Conservation (phyloP, 2,888 invertebrate species). For the Pachycephus smyrnensis region DNA sequence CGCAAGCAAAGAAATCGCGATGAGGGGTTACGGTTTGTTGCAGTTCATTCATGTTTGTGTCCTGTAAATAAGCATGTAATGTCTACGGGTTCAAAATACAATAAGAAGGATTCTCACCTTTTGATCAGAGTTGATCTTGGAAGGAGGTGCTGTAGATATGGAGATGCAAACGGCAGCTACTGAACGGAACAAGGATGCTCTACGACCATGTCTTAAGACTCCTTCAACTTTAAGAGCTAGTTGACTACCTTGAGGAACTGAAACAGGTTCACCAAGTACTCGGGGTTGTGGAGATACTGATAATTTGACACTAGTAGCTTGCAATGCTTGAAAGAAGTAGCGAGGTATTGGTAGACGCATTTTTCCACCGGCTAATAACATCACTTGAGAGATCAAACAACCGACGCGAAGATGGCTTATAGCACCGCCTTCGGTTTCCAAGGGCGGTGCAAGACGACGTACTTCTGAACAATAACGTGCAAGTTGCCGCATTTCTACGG, state of each 20-base stretch:
- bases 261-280: slow-evolving; percentile 84
- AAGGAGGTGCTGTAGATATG: slow-evolving; percentile 71
- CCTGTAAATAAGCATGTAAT: slow-evolving; percentile 48
- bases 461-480: slow-evolving; percentile 58
- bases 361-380: slow-evolving; percentile 68
- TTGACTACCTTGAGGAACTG: slow-evolving; percentile 85
- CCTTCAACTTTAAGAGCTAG: slow-evolving; percentile 95
- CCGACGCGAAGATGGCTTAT: slow-evolving; percentile 67
- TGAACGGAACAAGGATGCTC: slow-evolving; percentile 77
- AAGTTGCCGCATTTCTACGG: slow-evolving; percentile 61
- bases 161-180: slow-evolving; percentile 80
- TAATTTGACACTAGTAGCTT: slow-evolving; percentile 84
- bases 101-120: slow-evolving; percentile 46
- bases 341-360: slow-evolving; percentile 75
- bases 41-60: slow-evolving; percentile 70
- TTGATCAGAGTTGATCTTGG: slow-evolving; percentile 69
- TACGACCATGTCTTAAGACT: slow-evolving; percentile 81
- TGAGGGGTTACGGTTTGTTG: slow-evolving; percentile 87
- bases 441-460: slow-evolving; percentile 58
- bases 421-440: slow-evolving; percentile 60
- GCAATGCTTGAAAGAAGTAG: slow-evolving; percentile 86
- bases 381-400: slow-evolving; percentile 72
- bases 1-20: slow-evolving; percentile 94
- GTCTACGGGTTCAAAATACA: not conserved
- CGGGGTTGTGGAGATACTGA: slow-evolving; percentile 86